Base-by-base conservation (phyloP, 1,140 invertebrate species). In the Calephelis virginiensis region DNA sequence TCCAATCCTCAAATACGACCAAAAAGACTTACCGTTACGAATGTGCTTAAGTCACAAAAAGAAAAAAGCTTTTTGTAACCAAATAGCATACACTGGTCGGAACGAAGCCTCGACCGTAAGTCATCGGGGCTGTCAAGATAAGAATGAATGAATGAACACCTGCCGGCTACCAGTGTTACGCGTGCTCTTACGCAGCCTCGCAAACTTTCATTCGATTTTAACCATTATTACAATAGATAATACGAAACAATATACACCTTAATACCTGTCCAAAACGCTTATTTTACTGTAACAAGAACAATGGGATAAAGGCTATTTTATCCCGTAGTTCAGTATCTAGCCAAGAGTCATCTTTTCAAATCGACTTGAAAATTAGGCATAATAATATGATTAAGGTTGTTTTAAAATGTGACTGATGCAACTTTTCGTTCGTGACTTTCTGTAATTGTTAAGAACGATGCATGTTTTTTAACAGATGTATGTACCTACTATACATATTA, bases 111-210 rank as follows among this genome's bases (percentile, higher is more conserved):
- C 73, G 73, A 76, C 73, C 86, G 88, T 90, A 89, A 90, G 83
- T 90, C 88, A 90, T 90, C 88, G 79, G 82, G 83, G 76, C 85
- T 90, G 88, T 89, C 88, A 87, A 89, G 88, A 90, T 89, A 89
- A 89, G 85, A 89, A 89, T 86, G 86, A 89, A 73, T 86, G 86
- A 90, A 89, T 84, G 86, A 83, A 86, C 88, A 89, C 86, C 88
- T 90, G 88, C 85, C 80, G 50, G 79, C 88, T 78, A 86, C 88
- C 80, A 79, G 88, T 82, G 80, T 90, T 90, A 90, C 88, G 84
- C 86, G 80, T 77, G 76, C 84, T 79, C 84, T 80, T 81, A 86
- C 86, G 77, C 84, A 77, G 69, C 71, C 76, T 70, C 63, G 62
- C 69, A 68, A 66, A 63, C 71, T 68, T 64, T 56, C 17, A 71